Conservation (phyloP, 1,140 invertebrate species). For the Caenorhabditis latens region DNA sequence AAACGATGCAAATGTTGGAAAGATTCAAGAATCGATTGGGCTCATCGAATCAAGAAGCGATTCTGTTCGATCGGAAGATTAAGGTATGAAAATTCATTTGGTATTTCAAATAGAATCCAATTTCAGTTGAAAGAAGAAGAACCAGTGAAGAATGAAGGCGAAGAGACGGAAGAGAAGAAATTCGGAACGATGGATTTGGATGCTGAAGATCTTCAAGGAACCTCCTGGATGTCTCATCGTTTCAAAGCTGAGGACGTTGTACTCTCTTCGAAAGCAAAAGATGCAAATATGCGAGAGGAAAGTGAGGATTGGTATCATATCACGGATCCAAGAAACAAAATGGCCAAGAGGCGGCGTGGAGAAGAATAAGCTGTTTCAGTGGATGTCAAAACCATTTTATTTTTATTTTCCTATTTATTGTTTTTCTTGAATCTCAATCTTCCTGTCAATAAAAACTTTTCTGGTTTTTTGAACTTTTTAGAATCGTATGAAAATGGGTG, state of each 20-base stretch:
- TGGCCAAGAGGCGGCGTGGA: constrained; percentile 90
- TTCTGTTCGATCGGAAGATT: constrained; percentile 78
- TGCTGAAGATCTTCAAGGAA: constrained; percentile 73
- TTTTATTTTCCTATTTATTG: neutral
- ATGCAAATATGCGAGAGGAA: constrained; percentile 88
- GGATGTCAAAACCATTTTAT: neutral
- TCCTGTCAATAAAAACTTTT: neutral
- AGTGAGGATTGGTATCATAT: constrained; percentile 96
- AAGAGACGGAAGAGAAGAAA: constrained; percentile 72
- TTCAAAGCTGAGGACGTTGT: constrained; percentile 84
- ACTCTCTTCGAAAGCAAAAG: constrained; percentile 88
- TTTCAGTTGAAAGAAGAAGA: constrained; percentile 77
- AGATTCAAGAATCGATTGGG: constrained; percentile 88
- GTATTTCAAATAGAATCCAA: constrained; percentile 65
- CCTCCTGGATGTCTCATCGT: constrained; percentile 83
- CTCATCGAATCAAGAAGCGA: constrained; percentile 79
- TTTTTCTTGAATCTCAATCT: constrained; percentile 11
- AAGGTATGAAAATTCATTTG: constrained; percentile 68
- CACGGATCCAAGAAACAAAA: constrained; percentile 86
- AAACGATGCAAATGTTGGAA: constrained; percentile 85
- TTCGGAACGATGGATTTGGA: constrained; percentile 69
- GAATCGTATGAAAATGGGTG: neutral
- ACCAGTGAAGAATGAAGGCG: constrained; percentile 68
- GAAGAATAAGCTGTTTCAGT: constrained; percentile 65
- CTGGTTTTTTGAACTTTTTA: neutral